Conservation (phyloP, 2,888 invertebrate genomes). For the Therioaphis trifolii region DNA sequence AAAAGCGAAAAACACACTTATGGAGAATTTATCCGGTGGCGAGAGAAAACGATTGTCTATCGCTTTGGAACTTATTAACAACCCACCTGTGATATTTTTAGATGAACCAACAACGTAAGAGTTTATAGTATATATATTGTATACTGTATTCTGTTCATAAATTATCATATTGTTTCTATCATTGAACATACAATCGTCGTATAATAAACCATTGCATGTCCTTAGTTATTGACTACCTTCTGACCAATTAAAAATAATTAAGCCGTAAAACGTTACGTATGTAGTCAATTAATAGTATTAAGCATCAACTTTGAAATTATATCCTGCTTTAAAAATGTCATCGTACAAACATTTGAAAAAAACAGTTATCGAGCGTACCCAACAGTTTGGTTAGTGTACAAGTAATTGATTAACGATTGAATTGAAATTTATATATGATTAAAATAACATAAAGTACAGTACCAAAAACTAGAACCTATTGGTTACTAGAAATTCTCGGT, state of each 20-base stretch:
- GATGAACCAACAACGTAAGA: slow-evolving; percentile 97
- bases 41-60: slow-evolving; percentile 93
- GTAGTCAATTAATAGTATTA: no score
- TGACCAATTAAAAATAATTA: background rate
- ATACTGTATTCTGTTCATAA: no score
- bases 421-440: no score
- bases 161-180: background rate
- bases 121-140: slow-evolving; percentile 16
- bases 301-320: no score
- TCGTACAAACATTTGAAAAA: no score
- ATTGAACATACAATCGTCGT: background rate
- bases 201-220: background rate
- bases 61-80: slow-evolving; percentile 91
- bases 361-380: no score
- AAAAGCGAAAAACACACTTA: slow-evolving; percentile 79
- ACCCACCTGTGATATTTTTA: slow-evolving; percentile 93
- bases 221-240: background rate
- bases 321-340: no score
- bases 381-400: no score
- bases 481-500: no score
- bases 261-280: background rate
- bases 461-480: no score
- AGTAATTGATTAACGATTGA: no score
- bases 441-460: no score
- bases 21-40: slow-evolving; percentile 86